Percentiles rank a stretch among this genome's conserved stretches.
Evolutionary conservation across 1,140 invertebrate genomes (phyloP).

Genomic region (Papilio polyxenes): DNA sequence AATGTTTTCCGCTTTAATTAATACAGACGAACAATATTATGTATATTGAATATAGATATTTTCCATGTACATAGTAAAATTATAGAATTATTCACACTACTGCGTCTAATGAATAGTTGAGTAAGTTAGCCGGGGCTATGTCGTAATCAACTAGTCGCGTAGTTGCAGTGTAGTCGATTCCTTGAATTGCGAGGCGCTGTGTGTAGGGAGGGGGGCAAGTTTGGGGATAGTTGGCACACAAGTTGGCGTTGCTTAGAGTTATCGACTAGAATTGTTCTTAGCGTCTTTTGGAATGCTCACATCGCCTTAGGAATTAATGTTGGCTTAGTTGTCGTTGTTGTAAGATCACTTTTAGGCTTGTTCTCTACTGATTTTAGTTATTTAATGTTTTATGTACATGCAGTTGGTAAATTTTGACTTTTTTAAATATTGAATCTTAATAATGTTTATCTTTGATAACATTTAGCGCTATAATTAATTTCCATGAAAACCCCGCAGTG

Average conservation of each 20-base stretch:
- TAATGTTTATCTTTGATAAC: background rate
- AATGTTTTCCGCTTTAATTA: background rate
- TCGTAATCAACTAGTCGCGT: slow-evolving; percentile 19
- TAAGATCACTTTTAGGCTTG: slow-evolving; percentile 1
- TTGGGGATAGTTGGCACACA: slow-evolving; percentile 43
- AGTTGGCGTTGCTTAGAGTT: slow-evolving; percentile 41
- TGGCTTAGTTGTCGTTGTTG: slow-evolving; percentile 25
- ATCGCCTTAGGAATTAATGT: slow-evolving; percentile 36
- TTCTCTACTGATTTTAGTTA: background rate
- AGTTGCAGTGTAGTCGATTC: slow-evolving; percentile 42
- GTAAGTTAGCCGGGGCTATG: slow-evolving; percentile 40
- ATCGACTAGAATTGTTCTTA: slow-evolving; percentile 42
- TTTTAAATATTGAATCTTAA: background rate
- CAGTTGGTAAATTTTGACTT: background rate
- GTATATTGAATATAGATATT: background rate
- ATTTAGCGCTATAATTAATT: background rate
- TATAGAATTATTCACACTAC: slow-evolving; percentile 42
- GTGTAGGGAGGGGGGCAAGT: slow-evolving; percentile 14
- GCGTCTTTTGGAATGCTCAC: slow-evolving; percentile 31
- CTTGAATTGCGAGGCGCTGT: slow-evolving; percentile 41
- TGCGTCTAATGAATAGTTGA: slow-evolving; percentile 43
- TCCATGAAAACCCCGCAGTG: background rate
- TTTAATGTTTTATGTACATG: background rate
- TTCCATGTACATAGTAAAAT: background rate
- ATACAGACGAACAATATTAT: background rate